Evolutionary conservation across 2,113 vertebrate genomes (phyloP).

Genomic region (Perca flavescens): DNA sequence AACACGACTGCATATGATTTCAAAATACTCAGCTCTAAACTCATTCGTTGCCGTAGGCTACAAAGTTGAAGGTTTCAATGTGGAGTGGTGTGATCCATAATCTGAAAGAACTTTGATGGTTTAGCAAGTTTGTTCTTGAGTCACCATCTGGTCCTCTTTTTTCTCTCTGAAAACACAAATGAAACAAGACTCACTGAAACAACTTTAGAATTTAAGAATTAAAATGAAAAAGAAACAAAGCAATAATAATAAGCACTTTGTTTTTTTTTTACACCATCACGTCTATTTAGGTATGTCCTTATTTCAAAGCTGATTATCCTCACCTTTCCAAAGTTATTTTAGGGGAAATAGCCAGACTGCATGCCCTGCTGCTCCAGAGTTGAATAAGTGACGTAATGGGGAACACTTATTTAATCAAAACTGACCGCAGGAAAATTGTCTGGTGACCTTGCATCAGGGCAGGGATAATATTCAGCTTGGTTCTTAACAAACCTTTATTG

Average conservation of each 20-base stretch:
- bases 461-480: slow-evolving; percentile 11
- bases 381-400: slow-evolving; percentile 23
- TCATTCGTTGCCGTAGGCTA: neutral
- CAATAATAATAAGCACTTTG: neutral
- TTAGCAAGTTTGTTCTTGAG: slow-evolving; percentile 47
- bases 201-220: neutral
- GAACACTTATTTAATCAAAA: slow-evolving; percentile 46
- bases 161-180: slow-evolving; percentile 62
- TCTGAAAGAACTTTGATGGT: slow-evolving; percentile 23
- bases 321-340: slow-evolving; percentile 20
- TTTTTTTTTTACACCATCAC: neutral
- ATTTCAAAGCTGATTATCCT: slow-evolving; percentile 3
- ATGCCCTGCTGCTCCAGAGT: slow-evolving; percentile 21
- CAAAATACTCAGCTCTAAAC: slow-evolving; percentile 31
- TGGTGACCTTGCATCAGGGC: slow-evolving; percentile 34
- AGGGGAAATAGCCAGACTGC: neutral
- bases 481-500: slow-evolving; percentile 30
- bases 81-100: slow-evolving; percentile 16
- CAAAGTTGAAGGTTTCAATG: neutral
- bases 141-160: slow-evolving; percentile 34
- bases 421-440: slow-evolving; percentile 12
- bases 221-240: neutral
- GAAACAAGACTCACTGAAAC: slow-evolving; percentile 9
- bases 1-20: slow-evolving; percentile 15
- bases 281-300: neutral